Base-by-base conservation (phyloP, 2,113 vertebrate species). In the Hippocampus guttulatus region DNA sequence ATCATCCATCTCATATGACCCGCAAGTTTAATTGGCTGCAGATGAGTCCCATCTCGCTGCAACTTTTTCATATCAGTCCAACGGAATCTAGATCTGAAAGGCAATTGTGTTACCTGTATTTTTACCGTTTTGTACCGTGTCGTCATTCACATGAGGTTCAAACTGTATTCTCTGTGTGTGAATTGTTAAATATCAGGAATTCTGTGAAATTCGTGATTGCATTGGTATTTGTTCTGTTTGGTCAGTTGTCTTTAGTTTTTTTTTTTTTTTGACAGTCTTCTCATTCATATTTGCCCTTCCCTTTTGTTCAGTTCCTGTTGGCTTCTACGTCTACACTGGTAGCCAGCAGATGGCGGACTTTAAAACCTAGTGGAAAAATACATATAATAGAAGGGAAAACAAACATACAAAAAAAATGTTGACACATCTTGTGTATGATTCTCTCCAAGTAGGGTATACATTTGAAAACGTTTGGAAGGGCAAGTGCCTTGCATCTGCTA, bases 131-230 rank as follows among this genome's bases (percentile, higher is more conserved):
- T 89, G 88, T 91, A 90, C 81, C 61, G 85, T 91, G 83, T 81
- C 82, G 86, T 91, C 86, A 87, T 91, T 88, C 84, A 89, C 88
- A 91, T 86, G 83, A 84, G 90, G 89, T 90, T 85, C 88, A 86
- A 88, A 86, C 78, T 90, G 85, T 91, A 75, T 88, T 91, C 73
- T 89, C 71, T 87, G 83, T 90, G 85, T 87, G 81, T 88, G 80
- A 77, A 84, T 77, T 85, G 84, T 86, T 79, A 73, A 85, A 77
- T 88, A 88, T 89, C 87, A 88, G 88, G 81, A 87, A 89, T 87
- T 85, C 88, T 90, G 89, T 91, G 88, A 89, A 89, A 88, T 88
- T 89, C 88, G 85, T 85, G 84, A 89, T 89, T 30, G 71, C 88
- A 89, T 89, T 80, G 83, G 84, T 88, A 87, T 86, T 62, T 38